A percentile compares a stretch with the other conserved stretches of the same genome.
Conservation (phyloP, 1,140 invertebrate species). For the Calephelis virginiensis region DNA sequence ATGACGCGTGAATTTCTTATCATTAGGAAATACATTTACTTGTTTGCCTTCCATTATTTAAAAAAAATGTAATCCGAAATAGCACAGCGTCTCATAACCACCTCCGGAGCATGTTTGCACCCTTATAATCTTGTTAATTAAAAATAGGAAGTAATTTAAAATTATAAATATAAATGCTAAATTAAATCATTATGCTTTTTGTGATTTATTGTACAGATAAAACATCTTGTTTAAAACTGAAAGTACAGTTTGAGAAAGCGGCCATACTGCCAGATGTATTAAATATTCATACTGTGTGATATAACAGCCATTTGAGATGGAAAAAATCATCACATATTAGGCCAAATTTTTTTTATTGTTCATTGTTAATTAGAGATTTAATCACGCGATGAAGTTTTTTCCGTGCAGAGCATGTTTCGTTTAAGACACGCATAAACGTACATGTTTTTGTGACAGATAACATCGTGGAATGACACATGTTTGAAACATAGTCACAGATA, state of each 20-base stretch:
- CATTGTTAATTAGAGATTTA: constrained; percentile 13
- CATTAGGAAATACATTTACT: too few species aligned
- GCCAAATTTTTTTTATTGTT: constrained; percentile 15
- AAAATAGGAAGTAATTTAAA: not conserved
- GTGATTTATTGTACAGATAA: not conserved
- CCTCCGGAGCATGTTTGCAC: too few species aligned
- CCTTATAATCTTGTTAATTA: too few species aligned
- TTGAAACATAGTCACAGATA: too few species aligned
- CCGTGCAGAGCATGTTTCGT: not conserved
- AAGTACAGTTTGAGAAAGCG: constrained; percentile 12
- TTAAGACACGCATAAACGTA: constrained; percentile 1
- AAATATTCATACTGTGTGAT: constrained; percentile 10
- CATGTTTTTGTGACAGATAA: constrained; percentile 4
- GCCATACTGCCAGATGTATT: constrained; percentile 4
- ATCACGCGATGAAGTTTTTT: constrained; percentile 3
- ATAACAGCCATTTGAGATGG: constrained; percentile 12
- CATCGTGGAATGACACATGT: not conserved
- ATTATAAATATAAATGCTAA: not conserved
- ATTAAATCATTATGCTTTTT: constrained; percentile 3
- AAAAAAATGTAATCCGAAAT: too few species aligned
- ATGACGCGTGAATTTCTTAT: too few species aligned
- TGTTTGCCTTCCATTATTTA: too few species aligned
- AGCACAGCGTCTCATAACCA: too few species aligned
- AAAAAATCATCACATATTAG: constrained; percentile 8
- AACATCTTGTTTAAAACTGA: constrained; percentile 1